phyloP scores from a whole-genome alignment of 2,797 vertebrate genomes.

The Microchirus variegatus region DNA sequence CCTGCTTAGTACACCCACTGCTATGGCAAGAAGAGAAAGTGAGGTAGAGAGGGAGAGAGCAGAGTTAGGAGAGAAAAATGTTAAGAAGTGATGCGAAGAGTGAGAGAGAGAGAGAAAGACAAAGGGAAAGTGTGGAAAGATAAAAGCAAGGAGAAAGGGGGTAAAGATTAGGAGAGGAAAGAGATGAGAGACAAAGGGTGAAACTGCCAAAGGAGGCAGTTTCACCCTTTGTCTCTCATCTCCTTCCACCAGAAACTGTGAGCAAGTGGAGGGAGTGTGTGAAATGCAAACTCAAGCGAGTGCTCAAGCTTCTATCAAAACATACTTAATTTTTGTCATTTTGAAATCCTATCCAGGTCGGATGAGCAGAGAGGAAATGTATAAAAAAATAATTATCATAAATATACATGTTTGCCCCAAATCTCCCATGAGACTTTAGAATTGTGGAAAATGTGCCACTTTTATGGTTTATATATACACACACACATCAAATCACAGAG shows the following conservation, averaged over 20 bases:
- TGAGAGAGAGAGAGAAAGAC: constrained; percentile 31
- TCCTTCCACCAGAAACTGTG: constrained; percentile 71
- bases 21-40: constrained; percentile 59
- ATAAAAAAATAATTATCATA: constrained; percentile 40
- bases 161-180: constrained; percentile 55
- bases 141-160: constrained; percentile 48
- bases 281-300: constrained; percentile 34
- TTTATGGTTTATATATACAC: constrained; percentile 4
- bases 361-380: constrained; percentile 33
- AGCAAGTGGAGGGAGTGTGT: constrained; percentile 39
- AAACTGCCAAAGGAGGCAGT: constrained; percentile 57
- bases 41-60: constrained; percentile 23
- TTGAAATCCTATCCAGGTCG: constrained; percentile 43
- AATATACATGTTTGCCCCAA: constrained; percentile 10
- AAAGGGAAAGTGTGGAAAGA: constrained; percentile 50
- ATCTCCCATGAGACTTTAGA: constrained; percentile 1
- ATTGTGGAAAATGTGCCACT: background rate
- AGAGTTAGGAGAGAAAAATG: constrained; percentile 27
- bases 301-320: constrained; percentile 23
- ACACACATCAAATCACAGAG: constrained; percentile 11
- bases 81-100: constrained; percentile 40
- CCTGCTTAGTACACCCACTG: constrained; percentile 81
- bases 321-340: constrained; percentile 32
- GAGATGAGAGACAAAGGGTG: constrained; percentile 59
- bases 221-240: too few relatives aligned